Percentiles rank a stretch among this genome's conserved stretches.
phyloP scores from a whole-genome alignment of 2,113 vertebrate genomes.

The Hipposideros armiger region DNA sequence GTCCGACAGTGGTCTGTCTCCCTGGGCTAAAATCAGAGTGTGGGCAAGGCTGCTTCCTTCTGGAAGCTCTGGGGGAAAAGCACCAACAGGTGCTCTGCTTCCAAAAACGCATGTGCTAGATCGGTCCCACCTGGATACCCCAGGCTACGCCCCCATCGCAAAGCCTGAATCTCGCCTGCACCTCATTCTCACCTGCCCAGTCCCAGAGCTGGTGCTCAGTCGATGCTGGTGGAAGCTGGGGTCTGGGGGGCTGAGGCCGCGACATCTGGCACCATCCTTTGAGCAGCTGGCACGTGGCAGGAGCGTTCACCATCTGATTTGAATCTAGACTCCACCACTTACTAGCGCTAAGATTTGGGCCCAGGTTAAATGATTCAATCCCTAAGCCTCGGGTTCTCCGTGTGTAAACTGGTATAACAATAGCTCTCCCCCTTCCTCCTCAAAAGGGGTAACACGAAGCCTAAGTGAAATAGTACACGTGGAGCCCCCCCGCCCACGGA shows the following conservation, averaged over 20 bases:
- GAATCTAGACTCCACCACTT: background rate
- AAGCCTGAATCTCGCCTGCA: background rate
- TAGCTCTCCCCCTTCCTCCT: no score
- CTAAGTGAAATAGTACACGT: fast-evolving
- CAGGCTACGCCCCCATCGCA: no score
- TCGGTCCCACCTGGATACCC: background rate
- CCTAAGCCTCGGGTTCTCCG: background rate
- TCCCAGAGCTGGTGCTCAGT: background rate
- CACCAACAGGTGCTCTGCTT: background rate
- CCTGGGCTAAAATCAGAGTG: background rate
- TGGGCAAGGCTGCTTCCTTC: background rate
- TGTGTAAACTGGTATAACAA: background rate
- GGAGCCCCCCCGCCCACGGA: fast-evolving
- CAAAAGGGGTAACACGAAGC: background rate
- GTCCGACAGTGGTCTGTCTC: background rate
- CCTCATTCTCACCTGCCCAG: no score
- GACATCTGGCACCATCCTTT: fast-evolving
- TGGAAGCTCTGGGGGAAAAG: background rate
- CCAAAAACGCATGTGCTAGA: background rate
- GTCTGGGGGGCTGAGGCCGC: background rate
- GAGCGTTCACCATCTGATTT: background rate
- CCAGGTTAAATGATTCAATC: background rate
- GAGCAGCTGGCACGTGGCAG: fast-evolving
- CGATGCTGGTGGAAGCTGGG: background rate
- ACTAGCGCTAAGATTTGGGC: background rate